phyloP scores from a whole-genome alignment of 2,888 invertebrate species.

The Pseudococcus longispinus region DNA sequence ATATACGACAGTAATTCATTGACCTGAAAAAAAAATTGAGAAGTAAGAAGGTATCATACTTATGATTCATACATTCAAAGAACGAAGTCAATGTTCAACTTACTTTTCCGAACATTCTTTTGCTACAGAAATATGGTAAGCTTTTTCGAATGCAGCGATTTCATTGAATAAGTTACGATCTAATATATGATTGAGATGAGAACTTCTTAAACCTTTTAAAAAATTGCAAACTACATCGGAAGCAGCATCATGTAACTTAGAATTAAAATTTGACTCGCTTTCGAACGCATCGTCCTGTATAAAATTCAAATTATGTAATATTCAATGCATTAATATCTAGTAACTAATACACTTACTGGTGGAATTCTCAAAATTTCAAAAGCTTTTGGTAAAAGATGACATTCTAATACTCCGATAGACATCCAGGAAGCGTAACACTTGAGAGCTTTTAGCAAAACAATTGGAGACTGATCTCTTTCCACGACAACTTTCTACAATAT shows the following conservation, averaged over 20 bases:
- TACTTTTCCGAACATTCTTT: conserved; percentile 47
- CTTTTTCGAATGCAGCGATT: conserved; percentile 43
- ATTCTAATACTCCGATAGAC: conserved; percentile 55
- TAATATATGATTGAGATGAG: conserved; percentile 4
- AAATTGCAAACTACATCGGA: conserved; percentile 47
- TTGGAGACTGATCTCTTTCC: conserved; percentile 18
- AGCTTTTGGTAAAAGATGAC: conserved; percentile 55
- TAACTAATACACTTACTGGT: conserved; percentile 23
- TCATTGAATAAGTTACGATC: conserved; percentile 15
- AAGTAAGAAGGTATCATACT: too few species aligned
- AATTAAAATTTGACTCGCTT: conserved; percentile 8
- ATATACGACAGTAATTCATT: conserved; percentile 91
- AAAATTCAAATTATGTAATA: neutral
- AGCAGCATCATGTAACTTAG: conserved; percentile 53
- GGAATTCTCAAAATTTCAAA: conserved; percentile 56
- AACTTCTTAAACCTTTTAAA: conserved; percentile 1
- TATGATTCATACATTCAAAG: neutral
- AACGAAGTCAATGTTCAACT: neutral
- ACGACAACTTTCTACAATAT: conserved; percentile 25
- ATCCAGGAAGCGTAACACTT: conserved; percentile 58
- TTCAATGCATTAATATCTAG: neutral
- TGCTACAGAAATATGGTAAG: conserved; percentile 50
- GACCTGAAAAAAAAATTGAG: conserved; percentile 69
- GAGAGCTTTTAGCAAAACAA: conserved; percentile 51
- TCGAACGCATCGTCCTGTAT: conserved; percentile 7